Conservation (phyloP, 1,140 invertebrate species). For the Lerema accius region DNA sequence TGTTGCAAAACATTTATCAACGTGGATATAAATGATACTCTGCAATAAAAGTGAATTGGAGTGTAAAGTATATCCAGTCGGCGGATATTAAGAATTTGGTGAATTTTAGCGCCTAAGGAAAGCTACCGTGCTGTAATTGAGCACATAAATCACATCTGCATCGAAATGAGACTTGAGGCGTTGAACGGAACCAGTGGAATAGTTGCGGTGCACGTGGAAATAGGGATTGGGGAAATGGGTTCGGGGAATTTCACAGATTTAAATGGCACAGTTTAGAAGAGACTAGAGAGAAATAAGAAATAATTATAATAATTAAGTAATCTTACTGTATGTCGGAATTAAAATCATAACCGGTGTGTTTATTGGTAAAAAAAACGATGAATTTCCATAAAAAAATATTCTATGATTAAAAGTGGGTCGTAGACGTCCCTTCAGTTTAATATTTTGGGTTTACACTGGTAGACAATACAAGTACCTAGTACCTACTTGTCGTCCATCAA, state of each 20-base stretch:
- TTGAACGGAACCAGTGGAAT: constrained; percentile 20
- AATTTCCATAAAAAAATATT: no score
- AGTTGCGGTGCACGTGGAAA: constrained; percentile 34
- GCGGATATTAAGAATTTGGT: constrained; percentile 39
- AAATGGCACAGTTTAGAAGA: not conserved
- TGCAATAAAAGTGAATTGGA: not conserved
- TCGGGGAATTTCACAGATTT: not conserved
- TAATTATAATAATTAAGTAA: no score
- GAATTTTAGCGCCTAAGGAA: constrained; percentile 23
- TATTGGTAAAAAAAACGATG: no score
- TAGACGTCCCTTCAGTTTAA: no score
- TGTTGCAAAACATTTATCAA: not conserved
- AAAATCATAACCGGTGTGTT: no score
- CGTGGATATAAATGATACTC: not conserved
- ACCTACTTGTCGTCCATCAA: no score
- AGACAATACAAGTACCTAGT: no score
- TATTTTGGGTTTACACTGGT: no score
- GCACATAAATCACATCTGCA: constrained; percentile 64
- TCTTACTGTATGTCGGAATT: no score
- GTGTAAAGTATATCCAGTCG: constrained; percentile 8
- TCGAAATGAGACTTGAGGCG: constrained; percentile 58
- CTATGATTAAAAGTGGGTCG: no score
- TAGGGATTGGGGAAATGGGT: not conserved
- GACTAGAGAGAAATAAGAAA: not conserved
- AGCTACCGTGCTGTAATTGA: constrained; percentile 55